These are phyloP conservation scores for Borostomias antarcticus DNA, from an alignment of 2,797 vertebrate species.

Conservation along the genomic window DNA sequence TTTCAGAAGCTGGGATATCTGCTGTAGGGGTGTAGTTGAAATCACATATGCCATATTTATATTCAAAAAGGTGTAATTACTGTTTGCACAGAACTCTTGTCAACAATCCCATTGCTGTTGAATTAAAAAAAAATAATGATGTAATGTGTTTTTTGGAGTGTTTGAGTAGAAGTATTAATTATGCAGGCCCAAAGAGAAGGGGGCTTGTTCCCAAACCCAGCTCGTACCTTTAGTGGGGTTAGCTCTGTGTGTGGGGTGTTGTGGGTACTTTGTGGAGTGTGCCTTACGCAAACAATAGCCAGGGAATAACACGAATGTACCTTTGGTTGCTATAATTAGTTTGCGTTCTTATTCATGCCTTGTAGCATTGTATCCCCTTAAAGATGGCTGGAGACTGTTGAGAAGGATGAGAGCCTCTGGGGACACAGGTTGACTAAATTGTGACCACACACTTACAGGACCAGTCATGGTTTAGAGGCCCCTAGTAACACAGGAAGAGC, in stretches of 20 bases:
- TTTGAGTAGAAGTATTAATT: background rate
- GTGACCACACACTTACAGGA: background rate
- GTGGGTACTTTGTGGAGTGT: no score
- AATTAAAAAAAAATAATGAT: constrained; percentile 52
- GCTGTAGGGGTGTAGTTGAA: constrained; percentile 38
- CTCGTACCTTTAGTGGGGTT: no score
- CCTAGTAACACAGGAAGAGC: background rate
- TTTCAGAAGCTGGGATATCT: constrained; percentile 63
- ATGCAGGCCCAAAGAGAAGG: no score
- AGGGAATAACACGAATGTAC: no score
- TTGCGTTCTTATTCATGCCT: no score
- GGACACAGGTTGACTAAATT: constrained; percentile 13
- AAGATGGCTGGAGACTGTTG: background rate
- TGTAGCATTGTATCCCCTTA: no score
- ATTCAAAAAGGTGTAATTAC: constrained; percentile 45
- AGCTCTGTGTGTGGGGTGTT: no score
- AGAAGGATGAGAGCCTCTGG: background rate
- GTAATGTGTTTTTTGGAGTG: background rate
- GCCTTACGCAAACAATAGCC: no score
- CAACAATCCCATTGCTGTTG: constrained; percentile 48
- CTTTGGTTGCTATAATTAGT: no score
- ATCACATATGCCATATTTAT: constrained; percentile 59
- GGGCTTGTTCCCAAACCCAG: no score
- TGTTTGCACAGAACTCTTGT: constrained; percentile 66
- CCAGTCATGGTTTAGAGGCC: background rate